These are phyloP conservation scores for Falco berigora DNA, from an alignment of 2,797 vertebrate genomes.

Conservation along the genomic window DNA sequence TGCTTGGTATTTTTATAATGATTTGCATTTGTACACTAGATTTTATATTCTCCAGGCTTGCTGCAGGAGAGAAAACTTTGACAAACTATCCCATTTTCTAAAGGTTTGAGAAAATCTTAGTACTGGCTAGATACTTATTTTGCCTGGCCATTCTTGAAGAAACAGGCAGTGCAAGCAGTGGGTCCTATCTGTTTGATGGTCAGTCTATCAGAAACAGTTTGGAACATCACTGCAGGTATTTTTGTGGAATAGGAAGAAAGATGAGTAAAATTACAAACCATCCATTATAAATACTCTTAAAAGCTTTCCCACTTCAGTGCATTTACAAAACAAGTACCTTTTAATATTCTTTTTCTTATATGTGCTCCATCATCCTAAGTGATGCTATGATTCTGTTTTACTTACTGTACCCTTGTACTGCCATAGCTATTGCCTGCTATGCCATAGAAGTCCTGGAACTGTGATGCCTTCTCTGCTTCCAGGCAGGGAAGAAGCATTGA, in stretches of 20 bases:
- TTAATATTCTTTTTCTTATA: not conserved
- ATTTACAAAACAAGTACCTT: not conserved
- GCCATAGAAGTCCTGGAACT: not conserved
- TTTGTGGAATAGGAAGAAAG: not conserved
- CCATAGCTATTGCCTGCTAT: not conserved
- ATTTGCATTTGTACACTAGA: not conserved
- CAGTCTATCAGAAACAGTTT: not conserved
- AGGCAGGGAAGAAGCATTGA: not conserved
- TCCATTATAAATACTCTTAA: not conserved
- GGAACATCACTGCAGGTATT: not conserved
- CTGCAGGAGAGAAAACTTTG: not conserved
- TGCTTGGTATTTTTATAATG: not conserved
- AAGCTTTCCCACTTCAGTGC: not conserved
- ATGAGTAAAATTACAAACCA: not conserved
- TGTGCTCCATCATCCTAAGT: not conserved
- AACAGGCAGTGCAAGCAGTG: not conserved
- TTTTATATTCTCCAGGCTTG: not conserved
- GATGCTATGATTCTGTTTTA: no score
- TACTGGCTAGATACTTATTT: not conserved
- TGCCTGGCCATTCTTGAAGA: not conserved
- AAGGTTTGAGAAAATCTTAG: not conserved
- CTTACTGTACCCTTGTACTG: not conserved
- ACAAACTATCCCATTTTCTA: not conserved
- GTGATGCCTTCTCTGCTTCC: not conserved
- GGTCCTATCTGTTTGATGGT: not conserved